Evolutionary conservation across 2,888 invertebrate genomes (phyloP).

Genomic region (Microctonus aethiopoides): DNA sequence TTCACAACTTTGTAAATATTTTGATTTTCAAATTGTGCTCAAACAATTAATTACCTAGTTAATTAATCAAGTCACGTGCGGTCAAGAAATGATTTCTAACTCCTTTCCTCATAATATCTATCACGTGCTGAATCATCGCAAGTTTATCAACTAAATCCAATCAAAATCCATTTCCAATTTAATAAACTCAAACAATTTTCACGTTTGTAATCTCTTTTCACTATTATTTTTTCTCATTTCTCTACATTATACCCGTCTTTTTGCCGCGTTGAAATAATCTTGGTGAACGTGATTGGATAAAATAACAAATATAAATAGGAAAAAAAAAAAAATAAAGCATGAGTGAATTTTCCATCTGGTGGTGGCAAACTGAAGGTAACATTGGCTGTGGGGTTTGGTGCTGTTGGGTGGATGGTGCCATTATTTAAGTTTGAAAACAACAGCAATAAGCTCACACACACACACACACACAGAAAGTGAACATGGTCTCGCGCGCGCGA

Average conservation of each 20-base stretch:
- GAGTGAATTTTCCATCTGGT: not conserved
- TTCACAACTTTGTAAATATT: too few species aligned
- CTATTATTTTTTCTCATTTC: not conserved
- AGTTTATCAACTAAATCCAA: not conserved
- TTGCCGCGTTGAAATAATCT: too few species aligned
- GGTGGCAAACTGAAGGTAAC: not conserved
- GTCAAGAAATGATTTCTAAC: not conserved
- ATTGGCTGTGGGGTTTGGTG: not conserved
- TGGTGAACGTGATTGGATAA: not conserved
- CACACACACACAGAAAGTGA: constrained; percentile 26
- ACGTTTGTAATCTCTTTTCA: not conserved
- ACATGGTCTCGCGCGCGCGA: not conserved
- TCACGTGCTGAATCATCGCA: not conserved
- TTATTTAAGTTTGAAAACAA: constrained; percentile 62
- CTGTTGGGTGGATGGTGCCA: constrained; percentile 33
- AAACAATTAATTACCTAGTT: not conserved
- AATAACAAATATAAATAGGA: not conserved
- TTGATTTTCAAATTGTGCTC: not conserved
- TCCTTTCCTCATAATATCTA: not conserved
- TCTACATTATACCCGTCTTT: too few species aligned
- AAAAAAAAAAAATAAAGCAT: not conserved
- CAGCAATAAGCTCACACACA: constrained; percentile 60
- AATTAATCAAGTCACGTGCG: not conserved
- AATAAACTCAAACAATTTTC: not conserved
- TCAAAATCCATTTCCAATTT: not conserved